Base-by-base conservation (phyloP, 2,797 vertebrate species). In the Clarias fuscus region DNA sequence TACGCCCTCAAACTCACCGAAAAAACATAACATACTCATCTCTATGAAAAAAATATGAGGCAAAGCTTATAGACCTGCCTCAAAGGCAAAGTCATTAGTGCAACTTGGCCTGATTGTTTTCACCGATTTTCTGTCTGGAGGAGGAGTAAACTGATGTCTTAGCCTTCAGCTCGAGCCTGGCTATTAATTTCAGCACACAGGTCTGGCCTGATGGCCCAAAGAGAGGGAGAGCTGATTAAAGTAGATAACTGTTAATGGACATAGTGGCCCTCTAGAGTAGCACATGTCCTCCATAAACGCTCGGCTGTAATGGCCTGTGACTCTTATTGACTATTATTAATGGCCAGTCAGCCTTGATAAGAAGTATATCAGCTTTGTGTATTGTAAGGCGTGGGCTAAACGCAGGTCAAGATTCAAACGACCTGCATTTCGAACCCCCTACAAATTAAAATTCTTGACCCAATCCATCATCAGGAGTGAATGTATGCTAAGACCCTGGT, bases 71-170 rank as follows among this genome's bases (percentile, higher is more conserved):
- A 86, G 87, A 87, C 90, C 85, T 84, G 88, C 90, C 87, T 89
- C 88, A 88, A 90, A 90, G 90, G 88, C 88, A 87, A 88, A 89
- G 88, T 89, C 90, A 91, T 90, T 90, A 89, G 87, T 87, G 86
- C 87, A 84, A 86, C 83, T 80, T 82, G 89, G 87, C 86, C 87
- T 90, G 89, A 90, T 90, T 91, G 90, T 90, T 91, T 90, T 89
- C 90, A 90, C 89, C 84, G 89, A 91, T 91, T 90, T 91, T 89
- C 90, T 90, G 88, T 89, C 90, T 86, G 90, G 84, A 89, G 87
- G 90, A 89, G 86, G 87, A 89, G 87, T 89, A 90, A 91, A 91
- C 87, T 88, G 88, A 90, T 89, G 89, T 88, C 88, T 86, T 88
- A 79, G 88, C 87, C 89, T 89, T 89, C 89, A 89, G 90, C 86